Evolutionary conservation across 2,797 vertebrate species (phyloP).

Genomic region (Botia kubotai): DNA sequence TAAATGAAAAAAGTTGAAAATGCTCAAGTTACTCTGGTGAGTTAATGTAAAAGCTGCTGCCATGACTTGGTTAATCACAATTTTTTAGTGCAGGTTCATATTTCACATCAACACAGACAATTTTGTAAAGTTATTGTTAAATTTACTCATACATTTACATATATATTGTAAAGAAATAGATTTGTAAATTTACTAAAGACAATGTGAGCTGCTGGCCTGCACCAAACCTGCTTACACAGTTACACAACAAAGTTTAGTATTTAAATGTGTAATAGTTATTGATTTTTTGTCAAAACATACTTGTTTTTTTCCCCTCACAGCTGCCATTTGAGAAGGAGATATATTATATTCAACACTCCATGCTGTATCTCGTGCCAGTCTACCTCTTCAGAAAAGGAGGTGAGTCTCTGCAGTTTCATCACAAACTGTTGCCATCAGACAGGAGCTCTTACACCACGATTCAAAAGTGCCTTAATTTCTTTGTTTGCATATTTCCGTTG

Average conservation of each 20-base stretch:
- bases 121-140: not conserved
- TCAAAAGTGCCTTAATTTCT: not conserved
- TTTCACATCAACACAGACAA: not conserved
- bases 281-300: not conserved
- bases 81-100: not conserved
- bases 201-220: not conserved
- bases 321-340: constrained; percentile 96
- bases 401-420: constrained; percentile 66
- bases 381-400: constrained; percentile 97
- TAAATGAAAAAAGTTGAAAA: too few relatives aligned
- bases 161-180: not conserved
- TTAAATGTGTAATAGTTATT: not conserved
- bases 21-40: too few relatives aligned
- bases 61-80: too few relatives aligned
- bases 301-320: constrained; percentile 72
- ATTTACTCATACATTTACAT: not conserved
- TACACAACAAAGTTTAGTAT: not conserved
- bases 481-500: not conserved
- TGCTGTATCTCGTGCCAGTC: constrained; percentile 95
- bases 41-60: too few relatives aligned
- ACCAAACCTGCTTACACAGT: not conserved
- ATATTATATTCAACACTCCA: constrained; percentile 98
- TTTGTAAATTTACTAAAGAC: not conserved
- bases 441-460: not conserved
- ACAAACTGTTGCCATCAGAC: not conserved